Conservation (phyloP, 1,140 invertebrate species). For the Luehdorfia chinensis region DNA sequence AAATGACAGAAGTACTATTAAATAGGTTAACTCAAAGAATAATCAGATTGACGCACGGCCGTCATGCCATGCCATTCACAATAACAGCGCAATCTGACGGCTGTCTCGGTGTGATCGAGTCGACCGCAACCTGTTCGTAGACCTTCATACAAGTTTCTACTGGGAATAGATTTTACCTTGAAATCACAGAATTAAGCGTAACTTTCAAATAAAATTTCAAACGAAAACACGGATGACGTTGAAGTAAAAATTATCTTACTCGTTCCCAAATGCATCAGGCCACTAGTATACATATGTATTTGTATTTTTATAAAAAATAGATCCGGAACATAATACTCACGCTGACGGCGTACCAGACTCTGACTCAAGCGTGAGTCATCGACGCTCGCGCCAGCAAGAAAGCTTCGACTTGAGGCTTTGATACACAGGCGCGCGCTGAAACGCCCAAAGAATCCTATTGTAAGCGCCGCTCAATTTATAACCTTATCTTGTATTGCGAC, state of each 20-base stretch:
- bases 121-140: slow-evolving; percentile 44
- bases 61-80: slow-evolving; percentile 6
- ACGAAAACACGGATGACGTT: too few relatives aligned
- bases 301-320: not conserved
- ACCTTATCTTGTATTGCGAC: slow-evolving; percentile 49
- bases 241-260: too few relatives aligned
- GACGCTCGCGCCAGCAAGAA: slow-evolving; percentile 32
- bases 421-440: slow-evolving; percentile 38
- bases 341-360: not conserved
- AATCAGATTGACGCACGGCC: not conserved
- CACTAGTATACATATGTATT: not conserved
- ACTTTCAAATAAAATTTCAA: too few relatives aligned
- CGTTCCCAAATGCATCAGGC: too few relatives aligned
- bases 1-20: too few relatives aligned
- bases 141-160: slow-evolving; percentile 44
- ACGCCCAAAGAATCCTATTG: slow-evolving; percentile 62
- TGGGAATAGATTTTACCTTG: slow-evolving; percentile 36
- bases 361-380: slow-evolving; percentile 45
- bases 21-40: too few relatives aligned
- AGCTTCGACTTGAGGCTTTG: slow-evolving; percentile 34
- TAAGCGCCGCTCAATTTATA: slow-evolving; percentile 56
- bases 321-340: slow-evolving; percentile 5
- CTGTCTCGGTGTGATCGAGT: slow-evolving; percentile 41
- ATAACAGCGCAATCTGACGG: slow-evolving; percentile 36
- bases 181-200: slow-evolving; percentile 9